Conservation (phyloP, 2,888 invertebrate species). For the Buathra laborator region DNA sequence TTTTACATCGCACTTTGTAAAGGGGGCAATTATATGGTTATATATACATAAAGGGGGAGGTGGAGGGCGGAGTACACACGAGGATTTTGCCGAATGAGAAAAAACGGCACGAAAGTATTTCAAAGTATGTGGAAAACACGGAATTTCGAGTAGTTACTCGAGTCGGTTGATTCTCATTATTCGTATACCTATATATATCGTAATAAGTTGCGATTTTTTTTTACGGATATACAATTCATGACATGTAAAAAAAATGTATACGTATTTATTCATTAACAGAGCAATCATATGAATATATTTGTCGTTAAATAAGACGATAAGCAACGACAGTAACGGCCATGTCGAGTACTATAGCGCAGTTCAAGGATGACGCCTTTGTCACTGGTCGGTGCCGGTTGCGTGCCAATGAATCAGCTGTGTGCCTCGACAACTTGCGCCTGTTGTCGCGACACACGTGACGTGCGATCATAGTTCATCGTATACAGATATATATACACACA, state of each 20-base stretch:
- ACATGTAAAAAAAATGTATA: neutral
- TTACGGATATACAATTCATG: neutral
- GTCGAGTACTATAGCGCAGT: conserved; percentile 42
- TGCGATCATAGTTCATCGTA: neutral
- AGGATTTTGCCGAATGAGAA: neutral
- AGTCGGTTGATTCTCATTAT: neutral
- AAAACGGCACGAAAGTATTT: conserved; percentile 21
- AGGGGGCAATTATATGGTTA: conserved; percentile 18
- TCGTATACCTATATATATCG: neutral
- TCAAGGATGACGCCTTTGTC: conserved; percentile 77
- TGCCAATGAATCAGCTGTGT: conserved; percentile 77
- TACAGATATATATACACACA: no score
- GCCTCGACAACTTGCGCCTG: conserved; percentile 67
- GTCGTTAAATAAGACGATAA: conserved; percentile 31
- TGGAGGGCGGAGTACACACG: neutral
- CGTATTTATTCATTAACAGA: conserved; percentile 6
- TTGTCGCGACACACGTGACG: neutral
- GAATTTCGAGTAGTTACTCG: conserved; percentile 9
- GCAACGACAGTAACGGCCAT: conserved; percentile 1
- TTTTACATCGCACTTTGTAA: conserved; percentile 48
- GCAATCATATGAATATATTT: neutral
- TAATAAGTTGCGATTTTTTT: neutral
- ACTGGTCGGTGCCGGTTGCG: conserved; percentile 67
- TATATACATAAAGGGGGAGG: neutral
- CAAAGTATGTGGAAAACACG: conserved; percentile 25